These are phyloP conservation scores for Channa argus DNA, from an alignment of 2,113 vertebrate species.

Conservation along the genomic window DNA sequence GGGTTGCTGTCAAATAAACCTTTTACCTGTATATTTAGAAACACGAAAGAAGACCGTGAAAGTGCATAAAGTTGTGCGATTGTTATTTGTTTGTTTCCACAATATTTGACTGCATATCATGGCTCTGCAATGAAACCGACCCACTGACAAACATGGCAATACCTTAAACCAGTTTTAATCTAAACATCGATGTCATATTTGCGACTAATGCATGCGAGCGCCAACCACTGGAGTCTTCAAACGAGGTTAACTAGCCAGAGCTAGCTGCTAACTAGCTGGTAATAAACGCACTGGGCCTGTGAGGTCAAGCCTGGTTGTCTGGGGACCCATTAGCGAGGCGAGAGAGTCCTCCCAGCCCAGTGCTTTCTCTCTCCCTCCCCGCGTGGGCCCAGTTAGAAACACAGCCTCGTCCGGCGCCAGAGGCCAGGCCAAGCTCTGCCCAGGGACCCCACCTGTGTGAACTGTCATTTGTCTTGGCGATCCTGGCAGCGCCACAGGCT, in stretches of 20 bases:
- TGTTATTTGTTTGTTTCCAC: no score
- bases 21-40: no score
- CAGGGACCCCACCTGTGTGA: conserved; percentile 72
- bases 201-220: no score
- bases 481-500: conserved; percentile 57
- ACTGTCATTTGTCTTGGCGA: conserved; percentile 77
- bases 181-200: no score
- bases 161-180: no score
- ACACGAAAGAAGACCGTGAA: no score
- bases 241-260: conserved; percentile 47
- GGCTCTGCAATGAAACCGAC: no score
- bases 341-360: conserved; percentile 41
- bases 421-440: conserved; percentile 57
- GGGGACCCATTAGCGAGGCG: conserved; percentile 80
- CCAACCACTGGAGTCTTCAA: background rate
- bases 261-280: conserved; percentile 71
- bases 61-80: no score
- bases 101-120: no score
- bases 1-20: no score
- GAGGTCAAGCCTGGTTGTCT: conserved; percentile 78
- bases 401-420: conserved; percentile 46
- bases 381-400: conserved; percentile 53
- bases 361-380: conserved; percentile 33
- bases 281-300: conserved; percentile 75
- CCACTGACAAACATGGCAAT: no score